Evolutionary conservation across 2,888 invertebrate genomes (phyloP).

Genomic region (Drosophila histrio): DNA sequence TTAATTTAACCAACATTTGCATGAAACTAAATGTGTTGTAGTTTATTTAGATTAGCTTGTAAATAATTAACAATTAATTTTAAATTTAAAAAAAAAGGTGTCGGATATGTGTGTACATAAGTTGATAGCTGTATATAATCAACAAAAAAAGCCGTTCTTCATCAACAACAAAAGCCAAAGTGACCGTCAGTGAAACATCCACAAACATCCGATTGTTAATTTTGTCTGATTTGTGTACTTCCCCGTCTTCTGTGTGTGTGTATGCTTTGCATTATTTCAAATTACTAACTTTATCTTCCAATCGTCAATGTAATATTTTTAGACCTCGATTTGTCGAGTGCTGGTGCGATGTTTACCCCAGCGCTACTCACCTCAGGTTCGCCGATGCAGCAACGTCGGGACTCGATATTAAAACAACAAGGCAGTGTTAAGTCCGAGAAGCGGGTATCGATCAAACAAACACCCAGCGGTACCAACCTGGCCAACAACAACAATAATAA

Average conservation of each 20-base stretch:
- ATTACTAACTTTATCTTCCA: slow-evolving; percentile 15
- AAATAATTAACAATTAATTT: slow-evolving; percentile 25
- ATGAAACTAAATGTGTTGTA: slow-evolving; percentile 20
- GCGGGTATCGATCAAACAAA: slow-evolving; percentile 83
- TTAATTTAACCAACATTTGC: slow-evolving; percentile 16
- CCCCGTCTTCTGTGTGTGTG: not conserved
- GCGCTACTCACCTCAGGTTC: slow-evolving; percentile 61
- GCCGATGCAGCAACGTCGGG: slow-evolving; percentile 79
- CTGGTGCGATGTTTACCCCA: slow-evolving; percentile 53
- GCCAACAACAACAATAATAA: slow-evolving; percentile 53
- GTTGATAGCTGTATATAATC: slow-evolving; percentile 10
- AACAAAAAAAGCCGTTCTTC: not conserved
- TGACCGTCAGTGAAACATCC: slow-evolving; percentile 1
- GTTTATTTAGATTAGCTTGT: slow-evolving; percentile 45
- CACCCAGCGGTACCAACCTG: slow-evolving; percentile 43
- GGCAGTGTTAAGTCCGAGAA: slow-evolving; percentile 82
- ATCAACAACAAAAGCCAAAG: slow-evolving; percentile 8
- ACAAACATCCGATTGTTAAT: slow-evolving; percentile 20
- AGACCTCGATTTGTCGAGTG: slow-evolving; percentile 60
- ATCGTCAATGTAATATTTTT: slow-evolving; percentile 45
- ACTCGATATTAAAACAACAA: slow-evolving; percentile 84
- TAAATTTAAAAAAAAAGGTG: slow-evolving; percentile 18
- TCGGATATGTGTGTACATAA: slow-evolving; percentile 17
- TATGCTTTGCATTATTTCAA: not conserved
- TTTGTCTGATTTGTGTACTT: slow-evolving; percentile 24